phyloP scores from a whole-genome alignment of 2,888 invertebrate genomes.

The Oeneis ivallda region DNA sequence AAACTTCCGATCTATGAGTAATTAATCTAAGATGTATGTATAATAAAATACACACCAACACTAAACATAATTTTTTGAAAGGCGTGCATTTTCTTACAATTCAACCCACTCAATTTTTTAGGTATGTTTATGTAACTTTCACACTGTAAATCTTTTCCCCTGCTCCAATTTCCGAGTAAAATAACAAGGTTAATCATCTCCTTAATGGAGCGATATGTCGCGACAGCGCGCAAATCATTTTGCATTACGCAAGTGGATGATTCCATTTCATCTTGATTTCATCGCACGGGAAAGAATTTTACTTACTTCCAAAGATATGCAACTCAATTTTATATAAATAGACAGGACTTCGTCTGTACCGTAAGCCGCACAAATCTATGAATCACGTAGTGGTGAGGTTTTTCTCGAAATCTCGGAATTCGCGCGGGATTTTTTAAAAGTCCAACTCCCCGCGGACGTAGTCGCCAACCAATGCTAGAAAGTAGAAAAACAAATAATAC shows the following conservation, averaged over 20 bases:
- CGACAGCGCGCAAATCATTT: constrained; percentile 7
- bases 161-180: constrained; percentile 13
- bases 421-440: too few species aligned
- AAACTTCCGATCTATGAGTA: too few species aligned
- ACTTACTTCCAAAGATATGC: not conserved
- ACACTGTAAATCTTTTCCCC: constrained; percentile 2
- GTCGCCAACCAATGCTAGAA: too few species aligned
- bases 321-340: not conserved
- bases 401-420: too few species aligned
- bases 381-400: too few species aligned
- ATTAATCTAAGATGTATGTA: too few species aligned
- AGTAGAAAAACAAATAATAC: too few species aligned
- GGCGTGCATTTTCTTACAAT: too few species aligned
- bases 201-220: constrained; percentile 15
- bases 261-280: constrained; percentile 23
- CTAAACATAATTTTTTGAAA: not conserved
- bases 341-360: not conserved
- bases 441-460: too few species aligned
- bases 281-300: constrained; percentile 27
- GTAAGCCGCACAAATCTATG: not conserved
- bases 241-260: constrained; percentile 15
- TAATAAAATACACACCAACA: too few species aligned
- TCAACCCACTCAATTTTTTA: not conserved
- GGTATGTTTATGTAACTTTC: not conserved
- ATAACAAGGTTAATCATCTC: constrained; percentile 20